These are phyloP conservation scores for Cotesia glomerata DNA, from an alignment of 1,140 invertebrate species.

Conservation along the genomic window DNA sequence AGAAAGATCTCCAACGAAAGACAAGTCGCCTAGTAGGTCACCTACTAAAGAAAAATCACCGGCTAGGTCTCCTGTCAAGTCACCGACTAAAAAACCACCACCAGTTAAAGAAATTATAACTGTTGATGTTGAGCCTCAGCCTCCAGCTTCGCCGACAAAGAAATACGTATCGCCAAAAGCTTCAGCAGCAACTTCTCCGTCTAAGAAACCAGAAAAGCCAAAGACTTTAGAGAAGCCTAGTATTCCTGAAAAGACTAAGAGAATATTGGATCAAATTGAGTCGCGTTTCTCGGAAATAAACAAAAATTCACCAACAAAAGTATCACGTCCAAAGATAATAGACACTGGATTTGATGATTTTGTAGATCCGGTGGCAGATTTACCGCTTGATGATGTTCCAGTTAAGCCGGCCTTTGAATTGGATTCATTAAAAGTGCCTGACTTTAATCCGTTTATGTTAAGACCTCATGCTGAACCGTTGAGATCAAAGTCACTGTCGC, in stretches of 20 bases:
- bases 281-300: constrained; percentile 52
- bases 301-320: constrained; percentile 48
- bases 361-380: constrained; percentile 59
- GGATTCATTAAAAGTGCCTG: constrained; percentile 60
- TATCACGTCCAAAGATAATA: constrained; percentile 55
- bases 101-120: constrained; percentile 30
- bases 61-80: background rate
- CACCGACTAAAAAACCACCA: no score
- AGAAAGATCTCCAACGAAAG: constrained; percentile 19
- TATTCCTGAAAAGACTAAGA: constrained; percentile 60
- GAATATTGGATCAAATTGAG: constrained; percentile 59
- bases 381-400: constrained; percentile 60
- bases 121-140: constrained; percentile 31
- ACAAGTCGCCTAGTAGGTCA: background rate
- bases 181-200: constrained; percentile 29
- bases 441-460: constrained; percentile 59
- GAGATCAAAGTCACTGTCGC: constrained; percentile 57
- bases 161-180: constrained; percentile 33
- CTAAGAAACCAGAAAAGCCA: constrained; percentile 40
- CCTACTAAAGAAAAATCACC: constrained; percentile 8
- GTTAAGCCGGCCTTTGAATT: constrained; percentile 59
- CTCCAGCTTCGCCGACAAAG: no score
- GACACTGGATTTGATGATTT: constrained; percentile 61
- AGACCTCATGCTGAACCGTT: constrained; percentile 58
- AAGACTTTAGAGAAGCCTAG: constrained; percentile 54